Conservation (phyloP, 35 echinoderm and acorn worm genomes). For the Nesometra sesokonis region DNA sequence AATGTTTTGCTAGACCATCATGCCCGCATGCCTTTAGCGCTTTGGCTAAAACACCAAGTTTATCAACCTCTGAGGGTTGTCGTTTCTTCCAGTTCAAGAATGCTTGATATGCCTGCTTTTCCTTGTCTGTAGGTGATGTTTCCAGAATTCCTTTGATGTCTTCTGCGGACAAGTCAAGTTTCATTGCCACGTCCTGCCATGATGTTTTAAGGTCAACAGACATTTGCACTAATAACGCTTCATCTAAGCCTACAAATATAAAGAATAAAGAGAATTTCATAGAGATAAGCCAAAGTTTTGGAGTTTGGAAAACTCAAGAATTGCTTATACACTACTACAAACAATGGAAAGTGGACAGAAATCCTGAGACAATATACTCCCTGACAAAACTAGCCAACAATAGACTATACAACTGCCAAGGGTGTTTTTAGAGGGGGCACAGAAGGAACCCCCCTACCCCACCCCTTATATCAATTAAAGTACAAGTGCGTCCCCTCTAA, state of each 20-base stretch:
- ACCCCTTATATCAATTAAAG: too few relatives aligned
- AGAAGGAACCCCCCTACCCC: too few relatives aligned
- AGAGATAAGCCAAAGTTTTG: too few relatives aligned
- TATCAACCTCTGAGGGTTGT: not conserved
- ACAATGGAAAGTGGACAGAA: too few relatives aligned
- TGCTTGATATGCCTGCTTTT: not conserved
- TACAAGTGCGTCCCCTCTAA: too few relatives aligned
- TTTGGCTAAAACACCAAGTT: not conserved
- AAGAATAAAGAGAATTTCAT: too few relatives aligned
- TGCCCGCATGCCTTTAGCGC: not conserved
- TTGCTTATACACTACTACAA: too few relatives aligned
- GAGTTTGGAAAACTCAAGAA: too few relatives aligned
- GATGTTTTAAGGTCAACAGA: not conserved
- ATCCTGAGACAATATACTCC: too few relatives aligned
- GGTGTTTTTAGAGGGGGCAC: too few relatives aligned
- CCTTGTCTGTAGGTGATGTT: not conserved
- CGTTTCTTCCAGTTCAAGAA: not conserved
- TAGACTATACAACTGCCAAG: too few relatives aligned
- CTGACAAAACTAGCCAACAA: too few relatives aligned
- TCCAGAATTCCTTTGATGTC: not conserved
- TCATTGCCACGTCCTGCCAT: not conserved
- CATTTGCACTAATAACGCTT: not conserved
- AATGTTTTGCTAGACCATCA: not conserved
- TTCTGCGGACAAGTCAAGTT: not conserved
- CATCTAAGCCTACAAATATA: not conserved